Percentiles rank a stretch among this genome's conserved stretches.
phyloP scores from a whole-genome alignment of 2,113 vertebrate genomes.

The Odontophorus gujanensis region DNA sequence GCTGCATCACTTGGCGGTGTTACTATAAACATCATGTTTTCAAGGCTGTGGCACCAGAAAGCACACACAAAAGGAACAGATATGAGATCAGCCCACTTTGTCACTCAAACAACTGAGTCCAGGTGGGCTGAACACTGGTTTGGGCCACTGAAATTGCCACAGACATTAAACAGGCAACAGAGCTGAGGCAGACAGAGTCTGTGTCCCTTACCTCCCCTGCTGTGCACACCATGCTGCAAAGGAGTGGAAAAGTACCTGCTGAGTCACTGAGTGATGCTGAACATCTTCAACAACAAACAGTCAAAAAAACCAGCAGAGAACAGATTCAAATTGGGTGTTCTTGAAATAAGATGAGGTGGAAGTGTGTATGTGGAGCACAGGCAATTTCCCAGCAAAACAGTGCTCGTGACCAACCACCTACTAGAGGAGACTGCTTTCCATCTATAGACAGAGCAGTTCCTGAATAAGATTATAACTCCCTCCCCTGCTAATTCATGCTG shows the following conservation, averaged over 20 bases:
- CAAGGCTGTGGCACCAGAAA: not conserved
- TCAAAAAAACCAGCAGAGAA: not conserved
- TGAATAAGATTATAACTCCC: not conserved
- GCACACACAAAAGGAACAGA: rapidly evolving
- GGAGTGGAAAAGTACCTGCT: not conserved
- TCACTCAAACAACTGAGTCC: not conserved
- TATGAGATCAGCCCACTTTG: not conserved
- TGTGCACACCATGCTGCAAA: not conserved
- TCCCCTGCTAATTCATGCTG: not conserved
- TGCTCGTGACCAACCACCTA: not conserved
- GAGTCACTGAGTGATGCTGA: slow-evolving; percentile 24
- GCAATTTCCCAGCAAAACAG: not conserved
- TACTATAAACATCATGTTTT: not conserved
- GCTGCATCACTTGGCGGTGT: not conserved
- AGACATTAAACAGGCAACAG: not conserved
- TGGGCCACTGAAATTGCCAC: not conserved
- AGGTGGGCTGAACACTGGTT: not conserved
- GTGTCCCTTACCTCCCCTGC: not conserved
- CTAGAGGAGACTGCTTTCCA: not conserved
- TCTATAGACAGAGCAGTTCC: not conserved
- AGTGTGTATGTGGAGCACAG: not conserved
- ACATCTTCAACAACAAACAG: not conserved
- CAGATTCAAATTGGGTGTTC: not conserved
- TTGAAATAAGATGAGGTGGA: not conserved
- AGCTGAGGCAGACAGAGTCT: not conserved